Evolutionary conservation across 2,797 vertebrate species (phyloP), one percentile per base, ranked within the genome.

Genomic region (Uromys caudimaculatus): DNA sequence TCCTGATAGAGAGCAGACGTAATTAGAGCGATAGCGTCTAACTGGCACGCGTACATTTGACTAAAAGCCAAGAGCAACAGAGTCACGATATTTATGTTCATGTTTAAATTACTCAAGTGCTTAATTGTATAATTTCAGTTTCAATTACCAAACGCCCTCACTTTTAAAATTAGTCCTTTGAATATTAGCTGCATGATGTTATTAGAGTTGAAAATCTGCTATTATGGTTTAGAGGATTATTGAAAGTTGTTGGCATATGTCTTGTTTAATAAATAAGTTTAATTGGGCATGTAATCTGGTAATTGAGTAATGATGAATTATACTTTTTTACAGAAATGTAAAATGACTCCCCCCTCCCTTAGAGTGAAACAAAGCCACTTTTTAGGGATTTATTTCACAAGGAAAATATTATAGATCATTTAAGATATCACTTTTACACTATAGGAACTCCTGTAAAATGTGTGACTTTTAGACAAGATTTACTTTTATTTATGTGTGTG

Each of bases 221-320:
- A 96, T 98, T 98, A 97, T 79, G 97, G 95, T 97, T 98, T 97
- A 97, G 95, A 97, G 98, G 97, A 98, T 98, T 98, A 98, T 93
- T 95, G 97, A 98, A 98, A 97, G 98, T 97, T 97, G 97, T 98
- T 98, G 95, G 98, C 76, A 97, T 98, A 97, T 98, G 98, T 98
- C 98, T 98, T 98, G 95, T 98, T 99, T 98, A 98, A 98, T 98
- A 98, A 98, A 98, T 98, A 98, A 98, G 98, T 97, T 98, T 99
- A 98, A 99, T 98, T 99, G 98, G 98, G 98, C 98, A 98, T 99
- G 98, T 98, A 98, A 99, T 98, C 97, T 98, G 98, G 91, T 98
- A 98, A 98, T 99, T 98, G 98, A 97, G 98, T 98, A 98, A 96
- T 98, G 98, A 98, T 98, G 97, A 97, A 98, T 97, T 98, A 98